Base-by-base conservation (phyloP, 2,888 invertebrate genomes). In the Drosophila yooni region DNA sequence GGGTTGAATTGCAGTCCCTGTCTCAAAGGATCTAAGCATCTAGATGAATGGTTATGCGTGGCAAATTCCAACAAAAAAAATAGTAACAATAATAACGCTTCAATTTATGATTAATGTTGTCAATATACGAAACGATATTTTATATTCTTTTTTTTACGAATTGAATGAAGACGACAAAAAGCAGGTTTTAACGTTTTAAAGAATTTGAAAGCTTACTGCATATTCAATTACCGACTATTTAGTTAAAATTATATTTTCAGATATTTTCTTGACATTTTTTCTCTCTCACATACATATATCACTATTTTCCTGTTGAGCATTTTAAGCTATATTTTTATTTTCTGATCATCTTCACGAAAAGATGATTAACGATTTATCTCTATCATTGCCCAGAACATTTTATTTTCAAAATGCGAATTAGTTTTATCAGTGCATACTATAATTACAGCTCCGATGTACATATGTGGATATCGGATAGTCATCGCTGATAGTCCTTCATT, bases 1-100 rank as follows among this genome's bases (percentile, higher is more conserved):
- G 80, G 80, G 80, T 82, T 75, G 79, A 40, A 70, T 59, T 36
- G 52, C 34, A 53, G 29, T 53, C 48, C 46, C 65, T 43, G 65
- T 46, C 65, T 50, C 60, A 53, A 65, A 70, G 77, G 64, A 72
- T 67, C 56, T 67, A 7, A 33, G 48, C 61, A 33, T 21, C 21
- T 29, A 54, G 72, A 72, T 72, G 68, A 79, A 76, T 63, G 52
- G 59, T 43, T 51, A 27, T 34, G 36, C 50, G 27, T n/a, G 15
- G 25, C 43, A 40, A 59, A 43, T 56, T 15, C 52, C 15, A 34
- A 40, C 38, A 58, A 38, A 57, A 48, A 27, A 27, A 27, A 27
- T 33, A 25, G 46, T 38, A 53, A 43, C 57, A 40, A 58, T 40
- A 56, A 56, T 54, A 31, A 60, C 8, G 66, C 59, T 59, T 48